phyloP scores from a whole-genome alignment of 2,113 vertebrate species.

The Isurus oxyrinchus region DNA sequence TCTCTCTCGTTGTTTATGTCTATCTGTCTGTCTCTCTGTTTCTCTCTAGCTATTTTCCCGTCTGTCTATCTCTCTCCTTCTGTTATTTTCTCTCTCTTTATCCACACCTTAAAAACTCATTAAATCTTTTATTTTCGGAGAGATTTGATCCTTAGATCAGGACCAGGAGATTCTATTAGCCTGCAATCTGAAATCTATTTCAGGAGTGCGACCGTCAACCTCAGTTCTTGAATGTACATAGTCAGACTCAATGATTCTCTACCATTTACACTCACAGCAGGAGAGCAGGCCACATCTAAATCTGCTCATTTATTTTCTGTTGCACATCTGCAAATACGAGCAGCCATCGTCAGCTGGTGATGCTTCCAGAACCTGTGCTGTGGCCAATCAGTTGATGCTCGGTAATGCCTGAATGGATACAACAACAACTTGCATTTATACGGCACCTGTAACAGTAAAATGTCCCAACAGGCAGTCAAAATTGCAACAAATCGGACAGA shows the following conservation, averaged over 20 bases:
- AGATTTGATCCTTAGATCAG: slow-evolving; percentile 32
- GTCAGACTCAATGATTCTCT: neutral
- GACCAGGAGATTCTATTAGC: neutral
- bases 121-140: slow-evolving; percentile 53
- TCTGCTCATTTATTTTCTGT: slow-evolving; percentile 10
- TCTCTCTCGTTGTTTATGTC: slow-evolving; percentile 40
- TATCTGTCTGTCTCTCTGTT: neutral
- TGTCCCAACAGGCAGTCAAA: neutral
- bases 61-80: neutral
- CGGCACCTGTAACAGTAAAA: neutral
- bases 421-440: neutral
- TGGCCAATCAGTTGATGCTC: neutral
- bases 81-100: slow-evolving; percentile 34
- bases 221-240: slow-evolving; percentile 45
- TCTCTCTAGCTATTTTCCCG: neutral
- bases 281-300: neutral
- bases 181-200: neutral
- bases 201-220: neutral
- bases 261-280: neutral
- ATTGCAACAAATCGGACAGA: neutral
- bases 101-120: slow-evolving; percentile 37
- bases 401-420: neutral
- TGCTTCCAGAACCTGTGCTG: neutral
- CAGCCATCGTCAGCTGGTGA: neutral
- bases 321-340: slow-evolving; percentile 1